Evolutionary conservation across 2,797 vertebrate species (phyloP).

Genomic region (Coranthus polyacanthus): DNA sequence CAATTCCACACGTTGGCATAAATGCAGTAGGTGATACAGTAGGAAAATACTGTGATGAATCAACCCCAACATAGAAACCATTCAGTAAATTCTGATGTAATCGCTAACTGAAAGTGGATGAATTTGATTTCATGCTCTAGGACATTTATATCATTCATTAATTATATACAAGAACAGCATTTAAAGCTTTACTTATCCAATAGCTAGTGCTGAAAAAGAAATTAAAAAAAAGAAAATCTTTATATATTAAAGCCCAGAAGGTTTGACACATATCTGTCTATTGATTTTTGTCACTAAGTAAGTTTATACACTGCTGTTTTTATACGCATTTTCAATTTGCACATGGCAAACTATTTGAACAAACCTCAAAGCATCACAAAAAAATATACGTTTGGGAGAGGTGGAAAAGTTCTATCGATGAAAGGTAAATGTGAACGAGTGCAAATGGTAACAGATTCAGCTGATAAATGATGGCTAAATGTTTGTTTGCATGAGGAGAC

Average conservation of each 20-base stretch:
- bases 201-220: background rate
- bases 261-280: background rate
- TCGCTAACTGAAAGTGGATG: slow-evolving; percentile 1
- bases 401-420: no score
- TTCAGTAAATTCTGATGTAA: slow-evolving; percentile 16
- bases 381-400: no score
- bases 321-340: no score
- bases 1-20: slow-evolving; percentile 9
- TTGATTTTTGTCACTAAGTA: background rate
- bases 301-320: no score
- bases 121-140: slow-evolving; percentile 5
- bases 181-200: background rate
- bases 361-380: no score
- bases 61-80: slow-evolving; percentile 6
- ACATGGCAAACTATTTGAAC: no score
- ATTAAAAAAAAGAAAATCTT: background rate
- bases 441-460: no score
- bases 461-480: no score
- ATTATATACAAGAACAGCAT: background rate
- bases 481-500: no score
- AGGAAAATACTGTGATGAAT: slow-evolving; percentile 22
- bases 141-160: slow-evolving; percentile 15
- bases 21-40: slow-evolving; percentile 38
- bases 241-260: no score
- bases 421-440: no score